Percentiles rank a stretch among this genome's conserved stretches.
These are phyloP conservation scores for Meda fulgida DNA, from an alignment of 2,797 vertebrate species.

Conservation along the genomic window DNA sequence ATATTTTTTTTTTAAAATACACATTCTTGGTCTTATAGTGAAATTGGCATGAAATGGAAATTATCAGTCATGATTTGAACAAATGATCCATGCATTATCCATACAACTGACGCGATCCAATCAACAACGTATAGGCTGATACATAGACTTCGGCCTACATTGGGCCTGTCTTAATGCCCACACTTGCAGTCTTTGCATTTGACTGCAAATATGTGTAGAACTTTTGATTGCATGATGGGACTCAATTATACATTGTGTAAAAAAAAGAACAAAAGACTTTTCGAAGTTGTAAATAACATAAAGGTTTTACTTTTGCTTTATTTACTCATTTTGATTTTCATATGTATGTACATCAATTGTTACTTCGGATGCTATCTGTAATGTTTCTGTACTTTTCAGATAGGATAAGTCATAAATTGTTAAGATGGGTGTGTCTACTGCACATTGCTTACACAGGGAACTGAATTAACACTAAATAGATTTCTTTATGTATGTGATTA, in stretches of 20 bases:
- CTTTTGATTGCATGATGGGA: not conserved
- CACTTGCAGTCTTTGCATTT: too few relatives aligned
- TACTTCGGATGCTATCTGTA: too few relatives aligned
- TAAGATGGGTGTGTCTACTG: too few relatives aligned
- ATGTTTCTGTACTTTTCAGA: too few relatives aligned
- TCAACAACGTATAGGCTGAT: not conserved
- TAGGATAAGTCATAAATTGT: too few relatives aligned
- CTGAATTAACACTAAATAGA: too few relatives aligned
- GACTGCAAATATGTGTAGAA: not conserved
- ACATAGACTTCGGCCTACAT: not conserved
- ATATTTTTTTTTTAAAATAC: not conserved
- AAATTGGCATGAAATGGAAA: not conserved
- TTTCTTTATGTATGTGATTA: too few relatives aligned
- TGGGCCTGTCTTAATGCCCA: not conserved
- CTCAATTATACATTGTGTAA: not conserved
- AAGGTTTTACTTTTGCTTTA: not conserved
- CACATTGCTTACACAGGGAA: too few relatives aligned
- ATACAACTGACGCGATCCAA: too few relatives aligned
- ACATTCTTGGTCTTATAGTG: not conserved
- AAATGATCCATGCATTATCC: not conserved
- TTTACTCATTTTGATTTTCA: too few relatives aligned
- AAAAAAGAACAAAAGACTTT: not conserved
- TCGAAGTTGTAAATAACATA: not conserved
- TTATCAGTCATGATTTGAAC: not conserved
- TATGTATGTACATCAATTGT: too few relatives aligned